These are phyloP conservation scores for Hydropsyche betteni DNA, from an alignment of 2,888 invertebrate genomes.

Conservation along the genomic window DNA sequence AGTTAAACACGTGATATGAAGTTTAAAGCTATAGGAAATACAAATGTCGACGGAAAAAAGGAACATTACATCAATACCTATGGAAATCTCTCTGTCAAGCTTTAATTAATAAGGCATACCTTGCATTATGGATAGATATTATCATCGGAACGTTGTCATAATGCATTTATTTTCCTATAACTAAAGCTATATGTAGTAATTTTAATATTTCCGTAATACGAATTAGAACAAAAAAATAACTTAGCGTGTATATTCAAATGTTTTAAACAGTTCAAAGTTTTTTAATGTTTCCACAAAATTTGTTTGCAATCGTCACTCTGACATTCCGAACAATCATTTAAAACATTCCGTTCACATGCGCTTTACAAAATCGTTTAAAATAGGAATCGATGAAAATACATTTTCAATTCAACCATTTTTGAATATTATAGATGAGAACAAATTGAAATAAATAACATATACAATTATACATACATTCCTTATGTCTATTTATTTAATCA, in stretches of 20 bases:
- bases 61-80: too few species aligned
- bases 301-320: not conserved
- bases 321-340: not conserved
- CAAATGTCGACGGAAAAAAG: too few species aligned
- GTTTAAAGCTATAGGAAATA: too few species aligned
- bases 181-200: constrained; percentile 24
- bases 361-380: too few species aligned
- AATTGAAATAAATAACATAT: not conserved
- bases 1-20: too few species aligned
- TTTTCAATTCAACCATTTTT: too few species aligned
- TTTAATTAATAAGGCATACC: constrained; percentile 10
- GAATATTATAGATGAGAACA: too few species aligned
- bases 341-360: not conserved
- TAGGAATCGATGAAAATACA: too few species aligned
- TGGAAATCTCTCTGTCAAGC: not conserved
- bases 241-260: too few species aligned
- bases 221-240: not conserved
- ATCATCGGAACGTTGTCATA: not conserved
- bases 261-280: not conserved
- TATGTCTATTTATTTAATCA: constrained; percentile 8
- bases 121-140: not conserved
- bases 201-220: constrained; percentile 10
- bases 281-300: not conserved
- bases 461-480: constrained; percentile 25
- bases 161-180: not conserved